Conservation (phyloP, 2,888 invertebrate genomes). For the Syrista parreyssii region DNA sequence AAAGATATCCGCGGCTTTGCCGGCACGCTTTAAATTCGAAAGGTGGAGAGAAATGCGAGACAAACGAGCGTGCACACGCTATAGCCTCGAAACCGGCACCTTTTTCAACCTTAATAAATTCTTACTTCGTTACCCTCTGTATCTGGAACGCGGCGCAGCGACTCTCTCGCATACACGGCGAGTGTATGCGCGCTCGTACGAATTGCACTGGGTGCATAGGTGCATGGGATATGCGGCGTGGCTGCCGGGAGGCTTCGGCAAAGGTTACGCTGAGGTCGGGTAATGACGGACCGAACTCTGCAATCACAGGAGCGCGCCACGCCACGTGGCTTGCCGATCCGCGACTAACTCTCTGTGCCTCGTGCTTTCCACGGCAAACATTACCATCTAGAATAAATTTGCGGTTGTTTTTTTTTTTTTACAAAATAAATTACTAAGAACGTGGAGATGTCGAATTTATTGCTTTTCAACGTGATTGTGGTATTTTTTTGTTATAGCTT, state of each 20-base stretch:
- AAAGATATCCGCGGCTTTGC: constrained; percentile 54
- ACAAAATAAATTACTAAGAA: neutral
- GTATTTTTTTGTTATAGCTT: neutral
- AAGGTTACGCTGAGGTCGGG: constrained; percentile 58
- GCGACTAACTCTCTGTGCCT: neutral
- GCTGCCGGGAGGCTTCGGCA: constrained; percentile 52
- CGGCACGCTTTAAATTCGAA: constrained; percentile 53
- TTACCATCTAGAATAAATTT: neutral
- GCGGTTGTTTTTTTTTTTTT: neutral
- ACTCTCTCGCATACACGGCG: constrained; percentile 15
- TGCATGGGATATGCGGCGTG: constrained; percentile 27
- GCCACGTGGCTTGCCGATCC: constrained; percentile 53
- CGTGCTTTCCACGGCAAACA: neutral
- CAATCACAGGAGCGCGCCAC: constrained; percentile 62
- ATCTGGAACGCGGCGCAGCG: constrained; percentile 8
- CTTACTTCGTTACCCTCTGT: constrained; percentile 17
- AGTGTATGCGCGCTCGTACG: constrained; percentile 7
- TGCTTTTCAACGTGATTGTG: neutral
- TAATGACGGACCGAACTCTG: constrained; percentile 61
- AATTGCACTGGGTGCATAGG: constrained; percentile 6
- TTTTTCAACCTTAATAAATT: neutral
- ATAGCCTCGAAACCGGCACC: constrained; percentile 8
- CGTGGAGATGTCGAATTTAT: neutral
- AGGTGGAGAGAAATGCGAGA: constrained; percentile 23
- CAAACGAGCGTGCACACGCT: constrained; percentile 6